Percentiles rank a stretch among this genome's conserved stretches.
Conservation (phyloP, 2,888 invertebrate species). For the Xylocampa areola region DNA sequence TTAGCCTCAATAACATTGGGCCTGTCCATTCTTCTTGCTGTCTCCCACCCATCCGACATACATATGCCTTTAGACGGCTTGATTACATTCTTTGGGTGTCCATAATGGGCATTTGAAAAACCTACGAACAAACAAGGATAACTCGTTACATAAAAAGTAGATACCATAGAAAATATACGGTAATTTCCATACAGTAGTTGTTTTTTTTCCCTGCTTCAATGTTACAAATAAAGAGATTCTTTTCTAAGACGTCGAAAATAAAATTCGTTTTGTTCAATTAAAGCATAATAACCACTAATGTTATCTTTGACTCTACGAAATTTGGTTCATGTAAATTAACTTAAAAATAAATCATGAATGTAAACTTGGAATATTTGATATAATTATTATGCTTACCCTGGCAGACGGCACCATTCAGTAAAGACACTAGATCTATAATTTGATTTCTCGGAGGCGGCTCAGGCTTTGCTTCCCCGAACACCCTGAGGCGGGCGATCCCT, state of each 20-base stretch:
- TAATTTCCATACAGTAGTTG: too few relatives aligned
- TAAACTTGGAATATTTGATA: too few relatives aligned
- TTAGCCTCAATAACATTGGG: slow-evolving; percentile 89
- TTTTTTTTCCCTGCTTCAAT: too few relatives aligned
- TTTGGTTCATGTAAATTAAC: too few relatives aligned
- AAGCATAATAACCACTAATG: too few relatives aligned
- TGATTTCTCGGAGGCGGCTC: slow-evolving; percentile 74
- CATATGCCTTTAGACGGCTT: slow-evolving; percentile 84
- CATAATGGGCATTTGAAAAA: slow-evolving; percentile 91
- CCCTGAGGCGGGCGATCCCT: slow-evolving; percentile 90
- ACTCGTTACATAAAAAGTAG: background rate
- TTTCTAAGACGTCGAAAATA: too few relatives aligned
- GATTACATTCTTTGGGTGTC: slow-evolving; percentile 91
- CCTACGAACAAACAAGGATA: slow-evolving; percentile 67
- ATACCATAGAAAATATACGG: too few relatives aligned
- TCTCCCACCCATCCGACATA: slow-evolving; percentile 92
- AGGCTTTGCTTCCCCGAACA: slow-evolving; percentile 88
- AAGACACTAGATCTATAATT: slow-evolving; percentile 86
- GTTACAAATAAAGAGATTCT: too few relatives aligned
- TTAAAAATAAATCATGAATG: too few relatives aligned
- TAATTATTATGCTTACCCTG: slow-evolving; percentile 69
- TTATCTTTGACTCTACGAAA: too few relatives aligned
- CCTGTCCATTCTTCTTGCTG: slow-evolving; percentile 90
- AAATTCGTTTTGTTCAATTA: too few relatives aligned
- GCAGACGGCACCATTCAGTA: slow-evolving; percentile 89